Evolutionary conservation across 2,113 vertebrate species (phyloP).

Genomic region (Leptocoma aspasia): DNA sequence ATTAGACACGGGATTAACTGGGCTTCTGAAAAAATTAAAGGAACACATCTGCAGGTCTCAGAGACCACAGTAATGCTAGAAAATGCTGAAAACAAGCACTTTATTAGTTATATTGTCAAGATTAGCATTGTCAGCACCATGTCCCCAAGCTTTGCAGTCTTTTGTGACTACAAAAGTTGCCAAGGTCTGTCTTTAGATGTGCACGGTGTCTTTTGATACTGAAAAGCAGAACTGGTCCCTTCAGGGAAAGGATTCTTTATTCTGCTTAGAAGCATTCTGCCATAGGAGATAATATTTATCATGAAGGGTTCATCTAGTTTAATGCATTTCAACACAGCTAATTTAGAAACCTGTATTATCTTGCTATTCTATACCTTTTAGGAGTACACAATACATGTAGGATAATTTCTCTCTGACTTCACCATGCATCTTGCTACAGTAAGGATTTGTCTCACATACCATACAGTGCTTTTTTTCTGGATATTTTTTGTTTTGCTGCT

Average conservation of each 20-base stretch:
- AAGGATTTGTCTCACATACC: background rate
- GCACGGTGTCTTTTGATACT: background rate
- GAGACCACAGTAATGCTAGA: background rate
- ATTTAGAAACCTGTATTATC: background rate
- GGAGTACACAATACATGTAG: background rate
- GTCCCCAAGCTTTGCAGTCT: background rate
- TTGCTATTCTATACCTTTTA: background rate
- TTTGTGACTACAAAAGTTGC: background rate
- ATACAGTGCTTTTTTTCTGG: background rate
- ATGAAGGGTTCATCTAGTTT: background rate
- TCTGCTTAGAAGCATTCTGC: background rate
- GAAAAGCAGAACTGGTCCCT: background rate
- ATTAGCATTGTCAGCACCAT: background rate
- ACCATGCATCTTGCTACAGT: background rate
- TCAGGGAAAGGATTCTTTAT: background rate
- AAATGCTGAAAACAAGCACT: background rate
- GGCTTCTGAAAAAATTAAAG: background rate
- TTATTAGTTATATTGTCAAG: background rate
- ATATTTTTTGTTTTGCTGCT: background rate
- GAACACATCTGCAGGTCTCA: background rate
- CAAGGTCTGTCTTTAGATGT: background rate
- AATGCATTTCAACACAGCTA: background rate
- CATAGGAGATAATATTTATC: background rate
- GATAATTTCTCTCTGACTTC: background rate
- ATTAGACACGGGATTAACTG: background rate